Conservation (phyloP, 2,797 vertebrate species). For the Sitta carolinensis region DNA sequence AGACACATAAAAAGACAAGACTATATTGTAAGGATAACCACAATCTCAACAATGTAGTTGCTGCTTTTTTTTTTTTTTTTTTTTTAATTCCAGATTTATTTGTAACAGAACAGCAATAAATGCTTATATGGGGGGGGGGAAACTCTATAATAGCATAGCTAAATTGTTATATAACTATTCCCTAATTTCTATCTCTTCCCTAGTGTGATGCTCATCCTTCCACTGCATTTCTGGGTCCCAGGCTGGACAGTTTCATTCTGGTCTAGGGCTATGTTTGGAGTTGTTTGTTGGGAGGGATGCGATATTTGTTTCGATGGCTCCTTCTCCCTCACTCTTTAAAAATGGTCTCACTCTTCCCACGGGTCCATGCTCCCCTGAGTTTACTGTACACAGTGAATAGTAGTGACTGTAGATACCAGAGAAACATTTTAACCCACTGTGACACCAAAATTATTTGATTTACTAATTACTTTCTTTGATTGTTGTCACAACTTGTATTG, state of each 20-base stretch:
- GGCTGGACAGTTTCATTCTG: neutral
- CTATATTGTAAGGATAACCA: neutral
- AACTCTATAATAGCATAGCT: neutral
- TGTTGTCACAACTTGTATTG: neutral
- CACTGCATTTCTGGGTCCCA: neutral
- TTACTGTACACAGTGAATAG: neutral
- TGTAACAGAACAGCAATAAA: neutral
- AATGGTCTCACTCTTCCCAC: neutral
- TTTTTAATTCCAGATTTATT: neutral
- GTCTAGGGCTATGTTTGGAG: neutral
- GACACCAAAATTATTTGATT: neutral
- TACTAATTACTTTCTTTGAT: neutral
- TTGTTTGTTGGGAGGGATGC: neutral
- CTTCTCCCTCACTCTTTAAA: neutral
- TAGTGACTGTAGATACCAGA: neutral
- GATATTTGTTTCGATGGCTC: neutral
- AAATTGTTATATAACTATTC: neutral
- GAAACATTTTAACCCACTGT: neutral
- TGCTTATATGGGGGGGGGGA: accelerated
- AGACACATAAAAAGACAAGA: neutral
- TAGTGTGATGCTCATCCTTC: neutral
- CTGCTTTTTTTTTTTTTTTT: neutral
- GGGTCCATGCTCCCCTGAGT: neutral
- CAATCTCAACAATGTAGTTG: neutral
- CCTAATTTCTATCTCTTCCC: neutral